Evolutionary conservation across 2,113 vertebrate genomes (phyloP).

Genomic region (Pangasianodon gigas): DNA sequence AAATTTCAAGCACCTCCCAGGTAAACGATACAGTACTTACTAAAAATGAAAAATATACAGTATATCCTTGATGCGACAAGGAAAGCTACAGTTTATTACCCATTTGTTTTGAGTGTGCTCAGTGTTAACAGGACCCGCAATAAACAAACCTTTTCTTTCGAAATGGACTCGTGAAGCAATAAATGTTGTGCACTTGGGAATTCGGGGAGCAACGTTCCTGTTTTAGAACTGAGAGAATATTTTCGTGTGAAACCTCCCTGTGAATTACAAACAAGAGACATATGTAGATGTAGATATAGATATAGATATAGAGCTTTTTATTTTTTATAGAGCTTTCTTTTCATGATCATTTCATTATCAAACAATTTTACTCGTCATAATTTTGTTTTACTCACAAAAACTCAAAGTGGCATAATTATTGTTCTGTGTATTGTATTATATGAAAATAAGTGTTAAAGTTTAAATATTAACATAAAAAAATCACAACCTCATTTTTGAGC

Average conservation of each 20-base stretch:
- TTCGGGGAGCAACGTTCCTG: conserved; percentile 93
- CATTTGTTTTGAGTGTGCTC: not conserved
- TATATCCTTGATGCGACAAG: not conserved
- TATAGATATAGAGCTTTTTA: not conserved
- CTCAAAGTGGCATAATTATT: not conserved
- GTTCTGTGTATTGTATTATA: not conserved
- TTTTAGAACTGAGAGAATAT: conserved; percentile 98
- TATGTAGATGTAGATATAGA: not conserved
- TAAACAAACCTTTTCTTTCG: conserved; percentile 89
- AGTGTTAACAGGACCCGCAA: not conserved
- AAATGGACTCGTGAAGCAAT: conserved; percentile 86
- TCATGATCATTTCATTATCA: not conserved
- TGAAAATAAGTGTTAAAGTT: not conserved
- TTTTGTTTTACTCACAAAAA: not conserved
- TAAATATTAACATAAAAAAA: not conserved
- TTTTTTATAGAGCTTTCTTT: not conserved
- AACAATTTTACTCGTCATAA: not conserved
- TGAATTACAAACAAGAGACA: conserved; percentile 25
- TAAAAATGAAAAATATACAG: not conserved
- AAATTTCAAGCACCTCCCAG: not conserved
- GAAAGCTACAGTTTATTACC: not conserved
- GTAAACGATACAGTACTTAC: not conserved
- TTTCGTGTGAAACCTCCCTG: conserved; percentile 98
- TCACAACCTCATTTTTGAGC: conserved; percentile 92
- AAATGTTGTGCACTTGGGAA: conserved; percentile 94